phyloP scores from a whole-genome alignment of 2,797 vertebrate genomes.

The Ambastaia sidthimunki region DNA sequence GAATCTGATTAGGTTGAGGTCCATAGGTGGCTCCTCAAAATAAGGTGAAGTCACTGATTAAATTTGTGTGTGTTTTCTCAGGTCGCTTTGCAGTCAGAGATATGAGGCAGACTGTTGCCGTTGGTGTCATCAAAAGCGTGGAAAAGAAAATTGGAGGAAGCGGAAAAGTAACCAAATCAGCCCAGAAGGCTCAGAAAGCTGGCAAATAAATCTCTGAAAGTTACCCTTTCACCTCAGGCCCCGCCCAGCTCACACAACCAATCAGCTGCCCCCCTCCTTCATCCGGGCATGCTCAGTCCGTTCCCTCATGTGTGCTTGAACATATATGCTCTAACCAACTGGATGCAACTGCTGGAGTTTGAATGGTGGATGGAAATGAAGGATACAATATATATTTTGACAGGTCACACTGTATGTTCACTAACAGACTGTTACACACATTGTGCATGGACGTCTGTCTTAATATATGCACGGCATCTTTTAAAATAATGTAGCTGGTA shows the following conservation, averaged over 20 bases:
- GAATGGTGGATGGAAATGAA: constrained; percentile 1
- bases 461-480: constrained; percentile 17
- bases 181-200: constrained; percentile 85
- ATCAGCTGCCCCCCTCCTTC: constrained; percentile 20
- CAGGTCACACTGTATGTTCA: constrained; percentile 28
- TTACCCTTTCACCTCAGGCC: background rate
- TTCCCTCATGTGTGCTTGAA: constrained; percentile 31
- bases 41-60: too few species aligned
- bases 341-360: constrained; percentile 2
- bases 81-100: constrained; percentile 86
- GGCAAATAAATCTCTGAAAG: constrained; percentile 75
- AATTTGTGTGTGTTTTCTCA: constrained; percentile 36
- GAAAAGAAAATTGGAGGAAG: constrained; percentile 83
- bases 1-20: background rate
- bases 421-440: constrained; percentile 4
- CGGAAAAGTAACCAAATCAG: constrained; percentile 87
- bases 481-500: constrained; percentile 20
- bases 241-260: constrained; percentile 25
- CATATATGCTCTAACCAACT: constrained; percentile 17
- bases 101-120: constrained; percentile 87
- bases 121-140: constrained; percentile 87
- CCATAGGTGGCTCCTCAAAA: background rate
- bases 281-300: constrained; percentile 44
- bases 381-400: constrained; percentile 17
- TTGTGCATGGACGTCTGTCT: constrained; percentile 25